Percentiles rank a stretch among this genome's conserved stretches.
phyloP scores from a whole-genome alignment of 1,140 invertebrate genomes.

The Bombus confusus region DNA sequence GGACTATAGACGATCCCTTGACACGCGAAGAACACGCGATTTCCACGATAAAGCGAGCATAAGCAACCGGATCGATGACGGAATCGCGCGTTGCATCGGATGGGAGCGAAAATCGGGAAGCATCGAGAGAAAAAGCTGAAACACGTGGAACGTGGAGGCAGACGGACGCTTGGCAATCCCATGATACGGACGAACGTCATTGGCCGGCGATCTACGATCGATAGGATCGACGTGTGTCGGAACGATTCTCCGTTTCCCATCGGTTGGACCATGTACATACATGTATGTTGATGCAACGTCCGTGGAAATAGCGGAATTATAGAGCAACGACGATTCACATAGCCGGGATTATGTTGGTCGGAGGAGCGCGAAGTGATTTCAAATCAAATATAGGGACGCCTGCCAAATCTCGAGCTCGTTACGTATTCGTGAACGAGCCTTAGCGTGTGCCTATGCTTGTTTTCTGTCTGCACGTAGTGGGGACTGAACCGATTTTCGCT shows the following conservation, averaged over 20 bases:
- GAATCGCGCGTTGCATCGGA: neutral
- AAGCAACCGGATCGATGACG: constrained; percentile 14
- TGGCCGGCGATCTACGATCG: neutral
- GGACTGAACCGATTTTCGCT: neutral
- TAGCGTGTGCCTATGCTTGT: neutral
- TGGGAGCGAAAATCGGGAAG: neutral
- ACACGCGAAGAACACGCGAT: neutral
- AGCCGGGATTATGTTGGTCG: constrained; percentile 54
- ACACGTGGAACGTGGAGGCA: neutral
- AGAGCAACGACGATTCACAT: constrained; percentile 29
- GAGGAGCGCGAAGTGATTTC: constrained; percentile 59
- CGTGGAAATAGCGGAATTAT: constrained; percentile 50
- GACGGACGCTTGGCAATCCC: neutral
- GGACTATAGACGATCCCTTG: neutral
- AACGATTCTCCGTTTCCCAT: neutral
- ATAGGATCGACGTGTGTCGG: constrained; percentile 37
- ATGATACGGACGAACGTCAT: neutral
- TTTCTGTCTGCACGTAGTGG: too few relatives aligned
- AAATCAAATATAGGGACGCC: constrained; percentile 59
- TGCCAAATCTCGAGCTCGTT: neutral
- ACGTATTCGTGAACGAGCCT: neutral
- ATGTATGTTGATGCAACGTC: constrained; percentile 34
- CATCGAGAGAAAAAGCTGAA: neutral
- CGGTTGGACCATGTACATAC: neutral
- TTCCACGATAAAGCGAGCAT: neutral